Conservation (phyloP, 2,888 invertebrate genomes). For the Myopa tessellatipennis region DNA sequence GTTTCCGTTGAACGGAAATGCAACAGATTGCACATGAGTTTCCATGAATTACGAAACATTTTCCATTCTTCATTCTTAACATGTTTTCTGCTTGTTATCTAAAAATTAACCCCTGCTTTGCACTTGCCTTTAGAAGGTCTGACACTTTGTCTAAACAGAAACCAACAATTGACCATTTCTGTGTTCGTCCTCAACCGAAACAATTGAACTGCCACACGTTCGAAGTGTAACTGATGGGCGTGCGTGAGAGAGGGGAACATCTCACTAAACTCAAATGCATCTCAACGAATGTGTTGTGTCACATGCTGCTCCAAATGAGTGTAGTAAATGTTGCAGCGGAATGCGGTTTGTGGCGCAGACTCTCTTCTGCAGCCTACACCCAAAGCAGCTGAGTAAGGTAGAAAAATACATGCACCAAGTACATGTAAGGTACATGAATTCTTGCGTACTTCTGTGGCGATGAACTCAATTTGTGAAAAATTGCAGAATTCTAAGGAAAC, state of each 20-base stretch:
- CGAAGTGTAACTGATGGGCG: conserved; percentile 48
- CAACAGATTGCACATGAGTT: too few species aligned
- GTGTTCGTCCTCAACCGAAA: background rate
- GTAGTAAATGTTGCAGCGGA: too few species aligned
- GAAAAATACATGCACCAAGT: background rate
- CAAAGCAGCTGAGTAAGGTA: too few species aligned
- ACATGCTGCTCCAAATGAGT: too few species aligned
- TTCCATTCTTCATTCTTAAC: too few species aligned
- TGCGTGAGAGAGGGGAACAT: conserved; percentile 3
- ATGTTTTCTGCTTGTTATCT: too few species aligned
- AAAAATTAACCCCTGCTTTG: background rate
- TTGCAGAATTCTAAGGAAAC: too few species aligned
- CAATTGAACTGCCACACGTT: conserved; percentile 50
- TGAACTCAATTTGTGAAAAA: conserved; percentile 13
- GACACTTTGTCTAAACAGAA: conserved; percentile 27
- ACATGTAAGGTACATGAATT: background rate
- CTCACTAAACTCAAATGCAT: background rate
- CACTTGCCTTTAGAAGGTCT: conserved; percentile 25
- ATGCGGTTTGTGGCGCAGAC: too few species aligned
- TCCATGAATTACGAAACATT: too few species aligned
- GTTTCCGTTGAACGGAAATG: too few species aligned
- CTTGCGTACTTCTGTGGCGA: conserved; percentile 19
- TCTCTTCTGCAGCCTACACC: too few species aligned
- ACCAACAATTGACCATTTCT: conserved; percentile 26
- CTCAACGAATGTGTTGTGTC: too few species aligned